These are phyloP conservation scores for Zosterops borbonicus DNA, from an alignment of 2,113 vertebrate genomes.

Conservation along the genomic window DNA sequence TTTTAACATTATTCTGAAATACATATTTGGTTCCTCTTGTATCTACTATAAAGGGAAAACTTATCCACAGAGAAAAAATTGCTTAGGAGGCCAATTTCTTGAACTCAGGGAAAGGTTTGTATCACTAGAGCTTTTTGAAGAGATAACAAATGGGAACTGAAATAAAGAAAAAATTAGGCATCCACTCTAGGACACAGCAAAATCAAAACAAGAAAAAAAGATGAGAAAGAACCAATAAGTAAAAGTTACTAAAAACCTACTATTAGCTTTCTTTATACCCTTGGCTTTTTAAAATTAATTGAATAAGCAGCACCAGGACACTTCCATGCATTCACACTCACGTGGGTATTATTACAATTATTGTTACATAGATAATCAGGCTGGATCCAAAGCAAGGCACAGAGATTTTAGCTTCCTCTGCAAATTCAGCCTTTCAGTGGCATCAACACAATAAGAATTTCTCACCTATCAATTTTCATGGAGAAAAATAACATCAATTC, in stretches of 20 bases:
- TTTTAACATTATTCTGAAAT: background rate
- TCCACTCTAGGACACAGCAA: background rate
- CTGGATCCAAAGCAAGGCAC: background rate
- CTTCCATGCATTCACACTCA: background rate
- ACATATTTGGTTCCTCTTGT: fast-evolving
- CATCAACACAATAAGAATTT: background rate
- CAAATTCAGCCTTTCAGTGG: background rate
- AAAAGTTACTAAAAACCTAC: background rate
- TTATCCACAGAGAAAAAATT: background rate
- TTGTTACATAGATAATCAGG: background rate
- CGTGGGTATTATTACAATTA: background rate
- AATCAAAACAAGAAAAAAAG: background rate
- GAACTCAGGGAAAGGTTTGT: background rate
- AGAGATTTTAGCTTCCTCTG: background rate
- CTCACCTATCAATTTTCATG: background rate
- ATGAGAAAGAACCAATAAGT: background rate
- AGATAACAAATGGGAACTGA: background rate
- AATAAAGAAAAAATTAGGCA: background rate
- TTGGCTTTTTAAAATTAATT: background rate
- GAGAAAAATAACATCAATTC: background rate
- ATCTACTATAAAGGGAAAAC: background rate
- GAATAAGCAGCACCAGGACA: background rate
- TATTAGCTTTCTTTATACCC: background rate
- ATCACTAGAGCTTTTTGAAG: background rate
- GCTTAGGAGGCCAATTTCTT: background rate